A percentile compares a stretch with the other conserved stretches of the same genome.
These are phyloP conservation scores for Conus canariensis DNA, from an alignment of 2,888 invertebrate species.

Conservation along the genomic window DNA sequence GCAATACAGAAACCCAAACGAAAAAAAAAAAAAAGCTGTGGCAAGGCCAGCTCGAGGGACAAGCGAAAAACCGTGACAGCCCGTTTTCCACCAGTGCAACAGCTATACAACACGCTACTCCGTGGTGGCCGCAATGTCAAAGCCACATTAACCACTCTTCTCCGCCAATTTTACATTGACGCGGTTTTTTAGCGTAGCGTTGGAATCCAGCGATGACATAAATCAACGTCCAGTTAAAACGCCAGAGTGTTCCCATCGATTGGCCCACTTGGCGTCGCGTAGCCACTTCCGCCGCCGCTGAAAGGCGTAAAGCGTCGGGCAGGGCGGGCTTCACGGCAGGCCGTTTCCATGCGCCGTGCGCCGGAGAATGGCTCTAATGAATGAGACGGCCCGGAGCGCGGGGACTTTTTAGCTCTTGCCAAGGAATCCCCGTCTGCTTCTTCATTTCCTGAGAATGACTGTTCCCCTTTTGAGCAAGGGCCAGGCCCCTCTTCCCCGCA, in stretches of 20 bases:
- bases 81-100: neutral
- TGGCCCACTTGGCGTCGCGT: constrained; percentile 32
- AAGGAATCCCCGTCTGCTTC: constrained; percentile 10
- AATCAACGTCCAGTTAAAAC: constrained; percentile 16
- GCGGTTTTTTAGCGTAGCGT: neutral
- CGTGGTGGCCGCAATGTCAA: neutral
- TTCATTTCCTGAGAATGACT: constrained; percentile 16
- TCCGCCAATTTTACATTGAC: neutral
- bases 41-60: no score
- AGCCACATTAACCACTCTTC: neutral
- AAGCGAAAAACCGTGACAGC: neutral
- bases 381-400: neutral
- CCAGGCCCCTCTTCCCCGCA: neutral
- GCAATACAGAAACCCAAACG: no score
- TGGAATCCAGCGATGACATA: neutral
- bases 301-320: constrained; percentile 31
- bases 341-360: constrained; percentile 9
- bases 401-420: neutral
- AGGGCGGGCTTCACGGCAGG: constrained; percentile 20
- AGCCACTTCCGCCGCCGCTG: constrained; percentile 35
- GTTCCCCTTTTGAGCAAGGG: neutral
- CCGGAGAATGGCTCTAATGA: constrained; percentile 40
- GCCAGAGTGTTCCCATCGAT: constrained; percentile 32
- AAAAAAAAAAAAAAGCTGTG: no score
- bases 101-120: neutral